phyloP scores from a whole-genome alignment of 2,797 vertebrate species.

The Tenualosa thibaudeaui region DNA sequence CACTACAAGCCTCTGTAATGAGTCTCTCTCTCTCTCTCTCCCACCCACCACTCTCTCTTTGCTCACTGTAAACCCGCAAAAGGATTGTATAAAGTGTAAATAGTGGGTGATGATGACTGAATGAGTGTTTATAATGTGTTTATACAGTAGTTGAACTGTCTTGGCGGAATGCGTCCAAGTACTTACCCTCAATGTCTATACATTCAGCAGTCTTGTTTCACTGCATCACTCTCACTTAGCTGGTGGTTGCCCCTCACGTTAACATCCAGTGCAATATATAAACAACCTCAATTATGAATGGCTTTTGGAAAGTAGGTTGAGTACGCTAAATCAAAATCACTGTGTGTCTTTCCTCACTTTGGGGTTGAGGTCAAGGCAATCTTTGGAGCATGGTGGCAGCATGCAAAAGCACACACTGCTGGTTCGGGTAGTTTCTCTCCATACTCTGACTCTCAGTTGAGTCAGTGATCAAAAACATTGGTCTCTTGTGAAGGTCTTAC shows the following conservation, averaged over 20 bases:
- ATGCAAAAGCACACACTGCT: neutral
- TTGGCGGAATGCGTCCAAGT: neutral
- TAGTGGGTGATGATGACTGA: neutral
- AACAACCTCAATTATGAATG: constrained; percentile 32
- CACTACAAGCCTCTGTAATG: too few species aligned
- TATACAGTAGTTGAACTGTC: neutral
- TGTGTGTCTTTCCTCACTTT: neutral
- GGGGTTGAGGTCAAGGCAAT: neutral
- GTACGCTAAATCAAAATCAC: neutral
- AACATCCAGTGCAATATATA: constrained; percentile 33
- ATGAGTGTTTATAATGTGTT: neutral
- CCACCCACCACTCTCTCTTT: neutral
- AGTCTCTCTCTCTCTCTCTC: neutral
- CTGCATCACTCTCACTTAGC: constrained; percentile 10
- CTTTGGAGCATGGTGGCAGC: neutral
- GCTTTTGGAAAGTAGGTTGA: constrained; percentile 4
- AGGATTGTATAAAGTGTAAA: neutral
- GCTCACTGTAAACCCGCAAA: neutral
- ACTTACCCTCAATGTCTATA: neutral
- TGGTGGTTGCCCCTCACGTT: constrained; percentile 18
- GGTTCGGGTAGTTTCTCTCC: neutral
- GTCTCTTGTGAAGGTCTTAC: neutral
- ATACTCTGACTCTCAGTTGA: neutral
- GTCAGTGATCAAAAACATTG: neutral
- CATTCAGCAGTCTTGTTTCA: neutral